phyloP scores from a whole-genome alignment of 2,888 invertebrate genomes.

The Craniophora ligustri region DNA sequence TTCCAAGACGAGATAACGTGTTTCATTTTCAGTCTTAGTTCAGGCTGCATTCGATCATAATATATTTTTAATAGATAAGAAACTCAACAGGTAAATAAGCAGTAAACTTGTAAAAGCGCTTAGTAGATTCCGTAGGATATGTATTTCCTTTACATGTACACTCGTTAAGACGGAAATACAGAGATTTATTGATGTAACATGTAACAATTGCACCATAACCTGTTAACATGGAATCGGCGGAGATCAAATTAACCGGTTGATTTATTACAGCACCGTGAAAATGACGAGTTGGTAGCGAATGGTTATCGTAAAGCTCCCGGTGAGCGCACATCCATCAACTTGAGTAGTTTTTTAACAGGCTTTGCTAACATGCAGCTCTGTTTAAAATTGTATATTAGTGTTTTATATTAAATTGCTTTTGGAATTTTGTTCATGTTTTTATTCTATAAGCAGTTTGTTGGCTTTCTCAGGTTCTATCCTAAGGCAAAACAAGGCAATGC shows the following conservation, averaged over 20 bases:
- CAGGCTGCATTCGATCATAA: background rate
- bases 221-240: slow-evolving; percentile 28
- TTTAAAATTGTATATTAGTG: background rate
- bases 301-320: slow-evolving; percentile 3
- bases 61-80: slow-evolving; percentile 10
- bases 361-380: background rate
- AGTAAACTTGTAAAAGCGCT: slow-evolving; percentile 18
- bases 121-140: slow-evolving; percentile 24
- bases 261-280: slow-evolving; percentile 30
- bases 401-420: background rate
- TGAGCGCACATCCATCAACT: slow-evolving; percentile 1
- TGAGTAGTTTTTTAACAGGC: slow-evolving; percentile 2
- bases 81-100: slow-evolving; percentile 9
- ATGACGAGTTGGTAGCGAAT: background rate
- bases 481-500: too few relatives aligned
- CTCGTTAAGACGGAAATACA: slow-evolving; percentile 34
- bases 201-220: slow-evolving; percentile 37
- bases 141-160: slow-evolving; percentile 29
- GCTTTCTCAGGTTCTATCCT: too few relatives aligned
- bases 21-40: background rate
- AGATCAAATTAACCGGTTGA: slow-evolving; percentile 36
- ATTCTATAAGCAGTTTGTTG: too few relatives aligned
- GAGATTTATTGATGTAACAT: slow-evolving; percentile 3
- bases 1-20: too few relatives aligned
- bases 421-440: slow-evolving; percentile 4